A percentile compares a stretch with the other conserved stretches of the same genome.
Evolutionary conservation across 2,888 invertebrate genomes (phyloP).

Genomic region (Fragum fragum): DNA sequence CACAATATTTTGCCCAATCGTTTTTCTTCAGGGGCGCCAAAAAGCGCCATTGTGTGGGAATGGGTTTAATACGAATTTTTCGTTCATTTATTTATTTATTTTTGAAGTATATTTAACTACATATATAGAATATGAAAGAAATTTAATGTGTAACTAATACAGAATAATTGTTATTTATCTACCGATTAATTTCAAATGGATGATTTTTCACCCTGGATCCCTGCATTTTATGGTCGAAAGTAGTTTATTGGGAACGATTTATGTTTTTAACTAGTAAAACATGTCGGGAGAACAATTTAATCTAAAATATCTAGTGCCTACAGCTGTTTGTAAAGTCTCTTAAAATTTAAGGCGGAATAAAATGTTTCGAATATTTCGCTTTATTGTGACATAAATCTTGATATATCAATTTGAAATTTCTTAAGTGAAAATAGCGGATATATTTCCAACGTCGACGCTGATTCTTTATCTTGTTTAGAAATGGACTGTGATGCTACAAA

Average conservation of each 20-base stretch:
- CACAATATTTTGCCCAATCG: no score
- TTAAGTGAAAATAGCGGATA: background rate
- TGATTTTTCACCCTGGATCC: constrained; percentile 14
- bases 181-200: constrained; percentile 21
- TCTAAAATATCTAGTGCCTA: constrained; percentile 6
- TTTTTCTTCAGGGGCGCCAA: no score
- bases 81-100: no score
- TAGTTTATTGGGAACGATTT: constrained; percentile 11
- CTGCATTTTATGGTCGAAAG: constrained; percentile 19
- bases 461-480: no score
- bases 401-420: background rate
- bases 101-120: background rate
- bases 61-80: no score
- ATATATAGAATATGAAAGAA: background rate
- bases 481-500: no score
- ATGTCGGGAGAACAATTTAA: background rate
- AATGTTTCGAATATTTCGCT: constrained; percentile 2
- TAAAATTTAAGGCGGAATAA: constrained; percentile 2
- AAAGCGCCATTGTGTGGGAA: no score
- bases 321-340: background rate
- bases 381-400: background rate
- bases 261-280: background rate
- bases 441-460: no score
- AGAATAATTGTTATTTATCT: constrained; percentile 22
- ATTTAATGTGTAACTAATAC: constrained; percentile 15